phyloP scores from a whole-genome alignment of 2,888 invertebrate species.

The Eristalis intricaria region DNA sequence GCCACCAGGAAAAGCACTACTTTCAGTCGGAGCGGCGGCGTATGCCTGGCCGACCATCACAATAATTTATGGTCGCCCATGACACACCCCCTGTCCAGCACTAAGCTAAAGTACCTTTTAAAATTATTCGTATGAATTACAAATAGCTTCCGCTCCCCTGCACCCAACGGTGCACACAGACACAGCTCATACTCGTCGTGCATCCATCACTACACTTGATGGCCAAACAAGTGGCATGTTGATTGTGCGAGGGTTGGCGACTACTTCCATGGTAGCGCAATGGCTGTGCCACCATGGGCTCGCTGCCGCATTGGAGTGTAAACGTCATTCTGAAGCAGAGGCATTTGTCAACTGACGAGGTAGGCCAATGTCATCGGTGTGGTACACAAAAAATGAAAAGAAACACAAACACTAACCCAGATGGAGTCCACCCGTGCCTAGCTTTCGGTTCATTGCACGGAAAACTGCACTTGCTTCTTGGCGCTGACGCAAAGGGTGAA shows the following conservation, averaged over 20 bases:
- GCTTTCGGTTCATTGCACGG: slow-evolving; percentile 53
- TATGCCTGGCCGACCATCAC: slow-evolving; percentile 43
- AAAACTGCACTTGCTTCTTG: not conserved
- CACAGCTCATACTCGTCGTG: not conserved
- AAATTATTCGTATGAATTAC: slow-evolving; percentile 65
- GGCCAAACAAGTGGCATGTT: slow-evolving; percentile 32
- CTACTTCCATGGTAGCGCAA: slow-evolving; percentile 52
- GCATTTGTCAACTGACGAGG: slow-evolving; percentile 62
- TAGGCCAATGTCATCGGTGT: slow-evolving; percentile 52
- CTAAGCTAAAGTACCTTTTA: slow-evolving; percentile 60
- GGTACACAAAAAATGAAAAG: not conserved
- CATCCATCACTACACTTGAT: slow-evolving; percentile 60
- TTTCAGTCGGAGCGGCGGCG: not conserved
- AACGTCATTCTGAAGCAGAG: slow-evolving; percentile 48
- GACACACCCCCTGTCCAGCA: slow-evolving; percentile 53
- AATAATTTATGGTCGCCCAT: slow-evolving; percentile 57
- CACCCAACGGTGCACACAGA: not conserved
- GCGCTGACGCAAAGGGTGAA: not conserved
- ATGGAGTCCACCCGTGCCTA: not conserved
- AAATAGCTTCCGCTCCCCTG: slow-evolving; percentile 55
- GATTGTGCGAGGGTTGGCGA: slow-evolving; percentile 47
- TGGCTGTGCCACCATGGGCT: slow-evolving; percentile 34
- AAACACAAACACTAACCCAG: not conserved
- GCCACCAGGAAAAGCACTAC: slow-evolving; percentile 3
- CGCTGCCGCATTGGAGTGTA: slow-evolving; percentile 28